These are phyloP conservation scores for Labroides dimidiatus DNA, from an alignment of 2,797 vertebrate genomes.

Conservation along the genomic window DNA sequence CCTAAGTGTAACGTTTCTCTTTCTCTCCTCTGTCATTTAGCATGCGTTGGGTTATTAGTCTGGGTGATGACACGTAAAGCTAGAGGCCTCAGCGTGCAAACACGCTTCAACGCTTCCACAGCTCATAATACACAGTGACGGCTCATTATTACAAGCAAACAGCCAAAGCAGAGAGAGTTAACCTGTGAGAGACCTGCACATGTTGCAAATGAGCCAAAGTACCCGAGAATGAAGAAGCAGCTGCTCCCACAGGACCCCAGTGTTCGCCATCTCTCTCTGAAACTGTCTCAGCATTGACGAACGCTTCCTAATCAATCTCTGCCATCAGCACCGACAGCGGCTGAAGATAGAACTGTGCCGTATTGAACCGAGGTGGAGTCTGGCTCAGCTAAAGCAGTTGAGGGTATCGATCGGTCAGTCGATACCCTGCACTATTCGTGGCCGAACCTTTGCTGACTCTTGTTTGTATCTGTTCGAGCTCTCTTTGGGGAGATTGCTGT, in stretches of 20 bases:
- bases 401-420: conserved; percentile 72
- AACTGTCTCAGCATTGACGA: conserved; percentile 68
- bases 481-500: conserved; percentile 54
- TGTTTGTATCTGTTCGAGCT: conserved; percentile 60
- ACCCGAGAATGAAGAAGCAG: conserved; percentile 6
- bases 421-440: conserved; percentile 67
- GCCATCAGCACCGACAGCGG: conserved; percentile 67
- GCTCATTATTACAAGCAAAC: conserved; percentile 37
- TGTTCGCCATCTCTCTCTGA: conserved; percentile 38
- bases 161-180: conserved; percentile 16
- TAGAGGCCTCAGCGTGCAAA: conserved; percentile 16
- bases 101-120: conserved; percentile 18
- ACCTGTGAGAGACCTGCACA: conserved; percentile 23
- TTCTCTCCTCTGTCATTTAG: conserved; percentile 36
- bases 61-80: conserved; percentile 28
- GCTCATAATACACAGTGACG: conserved; percentile 19
- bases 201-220: conserved; percentile 26
- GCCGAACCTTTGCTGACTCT: conserved; percentile 61
- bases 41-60: conserved; percentile 31
- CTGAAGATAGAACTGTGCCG: conserved; percentile 72
- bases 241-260: conserved; percentile 38
- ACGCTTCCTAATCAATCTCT: conserved; percentile 75
- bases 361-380: conserved; percentile 75
- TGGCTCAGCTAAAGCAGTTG: conserved; percentile 76
- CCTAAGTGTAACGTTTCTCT: conserved; percentile 33